These are phyloP conservation scores for Steromphala cineraria DNA, from an alignment of 2,888 invertebrate species.

Conservation along the genomic window DNA sequence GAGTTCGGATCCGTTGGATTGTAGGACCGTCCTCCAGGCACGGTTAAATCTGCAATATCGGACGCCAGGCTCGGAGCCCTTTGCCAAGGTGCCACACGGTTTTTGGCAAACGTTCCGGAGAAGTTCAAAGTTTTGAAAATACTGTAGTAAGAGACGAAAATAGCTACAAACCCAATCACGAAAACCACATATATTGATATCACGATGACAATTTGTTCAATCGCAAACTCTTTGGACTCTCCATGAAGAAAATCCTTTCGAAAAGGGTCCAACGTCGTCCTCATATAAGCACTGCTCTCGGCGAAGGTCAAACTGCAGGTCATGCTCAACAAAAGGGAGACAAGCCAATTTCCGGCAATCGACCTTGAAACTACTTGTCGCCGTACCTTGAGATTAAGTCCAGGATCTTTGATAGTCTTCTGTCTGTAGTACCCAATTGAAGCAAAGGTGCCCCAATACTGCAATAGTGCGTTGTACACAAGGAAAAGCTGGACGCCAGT, in stretches of 20 bases:
- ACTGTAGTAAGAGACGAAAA: slow-evolving; percentile 57
- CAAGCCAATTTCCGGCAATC: slow-evolving; percentile 61
- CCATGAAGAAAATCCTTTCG: neutral
- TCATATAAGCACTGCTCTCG: slow-evolving; percentile 42
- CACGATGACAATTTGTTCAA: slow-evolving; percentile 49
- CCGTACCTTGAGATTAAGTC: slow-evolving; percentile 52
- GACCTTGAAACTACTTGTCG: slow-evolving; percentile 62
- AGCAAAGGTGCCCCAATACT: slow-evolving; percentile 69
- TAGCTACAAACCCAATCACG: slow-evolving; percentile 46
- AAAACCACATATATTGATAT: slow-evolving; percentile 51
- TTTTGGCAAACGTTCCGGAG: slow-evolving; percentile 52
- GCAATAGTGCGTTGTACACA: slow-evolving; percentile 57
- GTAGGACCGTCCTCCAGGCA: slow-evolving; percentile 25
- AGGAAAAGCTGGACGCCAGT: slow-evolving; percentile 65
- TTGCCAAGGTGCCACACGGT: slow-evolving; percentile 53
- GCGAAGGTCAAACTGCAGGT: slow-evolving; percentile 56
- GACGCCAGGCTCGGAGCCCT: slow-evolving; percentile 51
- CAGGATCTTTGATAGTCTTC: slow-evolving; percentile 59
- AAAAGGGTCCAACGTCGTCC: slow-evolving; percentile 57
- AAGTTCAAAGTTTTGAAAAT: slow-evolving; percentile 61
- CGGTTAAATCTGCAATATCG: slow-evolving; percentile 39
- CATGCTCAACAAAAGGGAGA: slow-evolving; percentile 56
- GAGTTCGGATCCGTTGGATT: slow-evolving; percentile 21
- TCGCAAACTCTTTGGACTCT: neutral
- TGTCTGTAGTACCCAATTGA: slow-evolving; percentile 69